These are phyloP conservation scores for Ctenochaetus hawaiiensis DNA, from an alignment of 2,797 vertebrate species.

Conservation along the genomic window DNA sequence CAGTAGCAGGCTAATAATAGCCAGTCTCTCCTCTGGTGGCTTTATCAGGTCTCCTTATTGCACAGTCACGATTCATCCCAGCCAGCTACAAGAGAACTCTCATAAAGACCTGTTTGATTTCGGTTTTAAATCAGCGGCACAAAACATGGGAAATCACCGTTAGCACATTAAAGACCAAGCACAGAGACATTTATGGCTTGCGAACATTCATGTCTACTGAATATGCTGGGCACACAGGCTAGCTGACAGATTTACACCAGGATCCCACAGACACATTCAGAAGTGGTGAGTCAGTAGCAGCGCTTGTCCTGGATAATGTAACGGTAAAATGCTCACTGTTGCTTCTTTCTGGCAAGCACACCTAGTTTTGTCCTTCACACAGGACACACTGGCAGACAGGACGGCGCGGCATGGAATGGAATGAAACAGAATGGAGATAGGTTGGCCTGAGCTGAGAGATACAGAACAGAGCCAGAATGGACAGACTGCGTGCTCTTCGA, in stretches of 20 bases:
- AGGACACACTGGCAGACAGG: slow-evolving; percentile 60
- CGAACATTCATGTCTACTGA: slow-evolving; percentile 5
- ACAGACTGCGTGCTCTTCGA: slow-evolving; percentile 5
- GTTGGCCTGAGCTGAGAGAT: slow-evolving; percentile 9
- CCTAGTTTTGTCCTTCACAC: slow-evolving; percentile 65
- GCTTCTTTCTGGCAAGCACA: slow-evolving; percentile 72
- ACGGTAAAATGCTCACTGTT: slow-evolving; percentile 62
- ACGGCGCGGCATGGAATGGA: slow-evolving; percentile 23
- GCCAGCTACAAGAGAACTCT: slow-evolving; percentile 7
- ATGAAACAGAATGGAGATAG: slow-evolving; percentile 38
- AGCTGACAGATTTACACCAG: slow-evolving; percentile 58
- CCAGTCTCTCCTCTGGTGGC: slow-evolving; percentile 39
- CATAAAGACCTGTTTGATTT: slow-evolving; percentile 34
- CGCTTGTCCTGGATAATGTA: slow-evolving; percentile 70
- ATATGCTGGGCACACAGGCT: slow-evolving; percentile 19
- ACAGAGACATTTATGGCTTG: background rate
- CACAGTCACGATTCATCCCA: slow-evolving; percentile 20
- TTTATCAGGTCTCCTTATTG: slow-evolving; percentile 40
- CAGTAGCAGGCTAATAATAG: slow-evolving; percentile 63
- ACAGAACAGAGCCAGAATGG: slow-evolving; percentile 4
- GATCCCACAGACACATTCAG: slow-evolving; percentile 56
- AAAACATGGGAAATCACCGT: background rate
- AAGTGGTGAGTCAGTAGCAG: slow-evolving; percentile 68
- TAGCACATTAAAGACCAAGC: background rate
- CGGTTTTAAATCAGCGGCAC: slow-evolving; percentile 10